Conservation (phyloP, 2,888 invertebrate genomes). For the Mimachlamys varia region DNA sequence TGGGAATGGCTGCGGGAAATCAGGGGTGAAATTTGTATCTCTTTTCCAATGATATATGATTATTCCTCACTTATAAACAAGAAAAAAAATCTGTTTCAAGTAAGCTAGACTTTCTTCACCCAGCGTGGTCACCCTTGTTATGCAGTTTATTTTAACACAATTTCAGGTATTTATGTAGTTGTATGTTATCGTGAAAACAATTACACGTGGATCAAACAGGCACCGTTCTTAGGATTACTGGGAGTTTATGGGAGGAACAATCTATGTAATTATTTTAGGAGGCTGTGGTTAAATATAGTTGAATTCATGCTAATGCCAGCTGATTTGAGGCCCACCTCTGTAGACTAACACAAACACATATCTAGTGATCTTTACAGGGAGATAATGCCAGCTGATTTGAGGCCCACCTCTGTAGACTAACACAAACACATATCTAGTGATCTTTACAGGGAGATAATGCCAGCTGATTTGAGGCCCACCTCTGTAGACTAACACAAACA, state of each 20-base stretch:
- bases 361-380: too few relatives aligned
- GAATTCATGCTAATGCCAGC: neutral
- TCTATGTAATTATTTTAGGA: neutral
- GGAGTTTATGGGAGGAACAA: neutral
- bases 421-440: too few relatives aligned
- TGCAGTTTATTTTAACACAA: neutral
- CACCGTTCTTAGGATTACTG: neutral
- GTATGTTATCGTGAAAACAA: neutral
- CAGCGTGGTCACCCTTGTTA: neutral
- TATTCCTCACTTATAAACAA: constrained; percentile 1
- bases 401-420: neutral
- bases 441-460: too few relatives aligned
- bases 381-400: neutral
- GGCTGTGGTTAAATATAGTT: neutral
- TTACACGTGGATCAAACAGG: neutral
- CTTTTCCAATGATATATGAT: constrained; percentile 30
- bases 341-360: too few relatives aligned
- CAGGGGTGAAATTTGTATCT: constrained; percentile 33
- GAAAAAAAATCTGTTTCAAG: neutral
- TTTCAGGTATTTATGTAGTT: neutral
- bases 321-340: neutral
- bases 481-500: too few relatives aligned
- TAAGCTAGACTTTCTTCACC: neutral
- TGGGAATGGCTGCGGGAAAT: neutral
- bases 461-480: neutral